Evolutionary conservation across 2,797 vertebrate species (phyloP).

Genomic region (Salmo trutta): DNA sequence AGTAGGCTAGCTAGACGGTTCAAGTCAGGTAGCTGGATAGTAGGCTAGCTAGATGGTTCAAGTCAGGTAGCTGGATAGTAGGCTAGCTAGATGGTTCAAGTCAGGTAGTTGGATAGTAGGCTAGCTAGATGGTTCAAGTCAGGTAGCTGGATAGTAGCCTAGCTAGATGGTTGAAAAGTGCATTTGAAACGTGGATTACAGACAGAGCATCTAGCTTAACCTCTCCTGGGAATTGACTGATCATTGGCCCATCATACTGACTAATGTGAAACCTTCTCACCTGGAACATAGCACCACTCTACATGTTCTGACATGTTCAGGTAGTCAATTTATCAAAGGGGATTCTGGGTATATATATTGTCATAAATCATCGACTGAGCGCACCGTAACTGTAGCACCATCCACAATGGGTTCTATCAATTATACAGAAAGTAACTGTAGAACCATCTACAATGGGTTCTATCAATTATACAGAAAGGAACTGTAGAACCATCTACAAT

Average conservation of each 20-base stretch:
- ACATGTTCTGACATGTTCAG: background rate
- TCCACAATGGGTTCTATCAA: conserved; percentile 31
- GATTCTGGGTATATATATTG: conserved; percentile 1
- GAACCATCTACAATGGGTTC: too few species aligned
- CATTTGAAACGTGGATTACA: background rate
- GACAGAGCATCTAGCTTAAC: background rate
- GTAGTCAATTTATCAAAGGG: conserved; percentile 10
- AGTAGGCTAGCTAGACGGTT: too few species aligned
- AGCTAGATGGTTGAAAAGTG: conserved; percentile 17
- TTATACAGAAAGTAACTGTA: background rate
- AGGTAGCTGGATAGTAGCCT: conserved; percentile 14
- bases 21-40: too few species aligned
- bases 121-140: background rate
- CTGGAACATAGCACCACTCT: background rate
- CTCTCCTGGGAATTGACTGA: background rate
- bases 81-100: too few species aligned
- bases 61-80: too few species aligned
- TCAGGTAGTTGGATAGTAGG: too few species aligned
- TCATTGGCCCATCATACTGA: background rate
- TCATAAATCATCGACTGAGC: conserved; percentile 32
- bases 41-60: too few species aligned
- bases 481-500: too few species aligned
- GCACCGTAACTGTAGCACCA: conserved; percentile 32
- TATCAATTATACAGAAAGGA: too few species aligned
- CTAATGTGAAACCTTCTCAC: conserved; percentile 4